These are phyloP conservation scores for Erpetoichthys calabaricus DNA, from an alignment of 2,797 vertebrate genomes.

Conservation along the genomic window DNA sequence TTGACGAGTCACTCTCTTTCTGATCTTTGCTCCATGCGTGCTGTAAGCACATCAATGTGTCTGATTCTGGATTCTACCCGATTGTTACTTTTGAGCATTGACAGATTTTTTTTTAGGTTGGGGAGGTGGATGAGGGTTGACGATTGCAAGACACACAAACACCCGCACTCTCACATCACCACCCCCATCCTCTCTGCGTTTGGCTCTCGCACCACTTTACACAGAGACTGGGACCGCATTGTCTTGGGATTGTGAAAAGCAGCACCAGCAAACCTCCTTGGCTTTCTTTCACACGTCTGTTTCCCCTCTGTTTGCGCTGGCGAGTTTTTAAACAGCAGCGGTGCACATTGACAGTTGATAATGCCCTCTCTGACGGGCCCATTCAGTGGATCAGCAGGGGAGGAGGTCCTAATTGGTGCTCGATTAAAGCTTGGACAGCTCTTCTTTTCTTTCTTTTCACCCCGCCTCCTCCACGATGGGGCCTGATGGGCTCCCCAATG, in stretches of 20 bases:
- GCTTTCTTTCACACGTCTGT: constrained; percentile 7
- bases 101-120: too few relatives aligned
- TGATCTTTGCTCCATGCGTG: too few relatives aligned
- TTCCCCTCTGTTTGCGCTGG: background rate
- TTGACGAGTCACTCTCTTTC: too few relatives aligned
- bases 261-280: constrained; percentile 1
- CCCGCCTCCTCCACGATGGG: constrained; percentile 21
- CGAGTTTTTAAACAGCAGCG: constrained; percentile 8
- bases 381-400: constrained; percentile 2
- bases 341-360: background rate
- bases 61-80: too few relatives aligned
- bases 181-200: too few relatives aligned
- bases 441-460: constrained; percentile 19
- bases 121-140: too few relatives aligned
- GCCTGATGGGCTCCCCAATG: constrained; percentile 29
- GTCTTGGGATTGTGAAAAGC: background rate
- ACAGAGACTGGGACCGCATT: background rate
- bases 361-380: constrained; percentile 7
- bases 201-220: background rate
- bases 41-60: too few relatives aligned
- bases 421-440: constrained; percentile 32
- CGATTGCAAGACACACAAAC: too few relatives aligned
- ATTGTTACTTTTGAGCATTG: too few relatives aligned
- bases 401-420: constrained; percentile 10
- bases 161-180: too few relatives aligned